phyloP scores from a whole-genome alignment of 2,797 vertebrate species.

The Acipenser transmontanus region DNA sequence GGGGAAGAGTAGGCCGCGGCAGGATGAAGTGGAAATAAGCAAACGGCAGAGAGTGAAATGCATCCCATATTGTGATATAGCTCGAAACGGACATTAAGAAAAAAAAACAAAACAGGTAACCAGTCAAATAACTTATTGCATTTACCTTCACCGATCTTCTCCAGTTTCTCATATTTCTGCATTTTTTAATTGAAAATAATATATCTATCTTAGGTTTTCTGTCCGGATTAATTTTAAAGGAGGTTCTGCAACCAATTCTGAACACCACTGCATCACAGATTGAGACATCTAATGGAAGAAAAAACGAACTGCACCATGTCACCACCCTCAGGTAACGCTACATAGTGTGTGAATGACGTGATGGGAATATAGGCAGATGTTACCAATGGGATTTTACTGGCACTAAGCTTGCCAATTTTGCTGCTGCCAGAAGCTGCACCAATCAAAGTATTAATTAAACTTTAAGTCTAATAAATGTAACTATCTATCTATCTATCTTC shows the following conservation, averaged over 20 bases:
- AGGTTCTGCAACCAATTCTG: constrained; percentile 1
- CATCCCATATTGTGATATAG: not conserved
- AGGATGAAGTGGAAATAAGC: not conserved
- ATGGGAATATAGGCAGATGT: too few species aligned
- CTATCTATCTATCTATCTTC: too few species aligned
- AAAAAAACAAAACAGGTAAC: not conserved
- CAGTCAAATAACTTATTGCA: not conserved
- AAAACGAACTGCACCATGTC: constrained; percentile 28
- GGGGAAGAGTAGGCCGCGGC: not conserved
- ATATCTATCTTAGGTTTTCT: not conserved
- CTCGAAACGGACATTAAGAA: not conserved
- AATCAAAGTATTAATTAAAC: too few species aligned
- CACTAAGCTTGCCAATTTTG: too few species aligned
- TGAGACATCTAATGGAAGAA: constrained; percentile 38
- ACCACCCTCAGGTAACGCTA: not conserved
- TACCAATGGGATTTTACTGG: too few species aligned
- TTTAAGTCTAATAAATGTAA: too few species aligned
- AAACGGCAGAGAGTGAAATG: not conserved
- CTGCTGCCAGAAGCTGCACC: too few species aligned
- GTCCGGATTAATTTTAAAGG: constrained; percentile 1
- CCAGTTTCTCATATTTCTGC: constrained; percentile 97
- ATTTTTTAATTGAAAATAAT: constrained; percentile 41
- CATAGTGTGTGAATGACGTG: too few species aligned
- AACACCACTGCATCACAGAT: constrained; percentile 22
- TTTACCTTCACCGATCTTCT: constrained; percentile 94